Conservation (phyloP, 2,797 vertebrate species). For the Geotrypetes seraphini region DNA sequence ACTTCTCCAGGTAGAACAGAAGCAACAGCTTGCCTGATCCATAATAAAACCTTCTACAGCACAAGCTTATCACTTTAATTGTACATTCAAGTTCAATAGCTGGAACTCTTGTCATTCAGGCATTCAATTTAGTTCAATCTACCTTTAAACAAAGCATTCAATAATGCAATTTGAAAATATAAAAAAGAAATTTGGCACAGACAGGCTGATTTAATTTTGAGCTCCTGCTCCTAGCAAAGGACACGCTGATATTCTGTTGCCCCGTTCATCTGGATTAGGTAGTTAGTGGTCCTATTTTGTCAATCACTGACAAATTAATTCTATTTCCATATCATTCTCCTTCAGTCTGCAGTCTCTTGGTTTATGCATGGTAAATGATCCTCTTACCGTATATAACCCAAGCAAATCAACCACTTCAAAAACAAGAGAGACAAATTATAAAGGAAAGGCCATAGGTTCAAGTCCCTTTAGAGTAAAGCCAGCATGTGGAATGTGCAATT, state of each 20-base stretch:
- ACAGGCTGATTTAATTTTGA: constrained; percentile 21
- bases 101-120: constrained; percentile 17
- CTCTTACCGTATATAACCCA: background rate
- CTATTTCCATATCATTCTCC: background rate
- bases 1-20: too few relatives aligned
- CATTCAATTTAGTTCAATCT: constrained; percentile 19
- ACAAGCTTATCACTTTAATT: constrained; percentile 6
- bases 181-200: constrained; percentile 6
- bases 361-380: background rate
- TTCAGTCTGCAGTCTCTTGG: background rate
- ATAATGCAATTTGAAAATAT: constrained; percentile 18
- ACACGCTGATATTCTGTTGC: background rate
- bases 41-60: background rate
- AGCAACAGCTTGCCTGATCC: background rate
- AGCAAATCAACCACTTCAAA: background rate
- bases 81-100: constrained; percentile 23
- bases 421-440: background rate
- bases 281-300: background rate
- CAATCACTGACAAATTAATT: constrained; percentile 13
- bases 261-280: background rate
- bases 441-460: fast-evolving
- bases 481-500: too few relatives aligned
- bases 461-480: background rate
- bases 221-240: constrained; percentile 14
- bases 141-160: constrained; percentile 17